Base-by-base conservation (phyloP, 2,113 vertebrate genomes). In the Promerops cafer region DNA sequence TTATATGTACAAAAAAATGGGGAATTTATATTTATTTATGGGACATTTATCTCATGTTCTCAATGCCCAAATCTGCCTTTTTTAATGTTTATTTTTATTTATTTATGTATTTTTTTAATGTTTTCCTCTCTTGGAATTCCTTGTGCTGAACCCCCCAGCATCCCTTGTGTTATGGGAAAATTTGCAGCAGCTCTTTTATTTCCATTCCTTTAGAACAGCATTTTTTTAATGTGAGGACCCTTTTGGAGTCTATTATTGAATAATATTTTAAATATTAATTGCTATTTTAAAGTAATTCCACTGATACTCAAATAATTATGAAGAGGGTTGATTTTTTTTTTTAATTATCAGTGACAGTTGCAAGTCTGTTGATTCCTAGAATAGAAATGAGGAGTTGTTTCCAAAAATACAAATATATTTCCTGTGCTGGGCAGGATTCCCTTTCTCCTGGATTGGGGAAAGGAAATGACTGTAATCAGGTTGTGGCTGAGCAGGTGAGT, bases 391-490 rank as follows among this genome's bases (percentile, higher is more conserved):
- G 69, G 35, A 1, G 0, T 60, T 60, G 50, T 60, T 60, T 89
- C 94, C 81, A 89, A 84, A 91, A 96, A 87, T 61, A 77, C 53
- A 64, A 69, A 37, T 69, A 0, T 13, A 60, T 96, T 96, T 95
- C 92, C 95, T 93, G 87, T 76, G 63, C 64, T 70, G 63, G 92
- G 72, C 92, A 91, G 92, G 84, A 74, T 95, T 93, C 90, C 90
- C 90, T 91, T 60, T 79, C 31, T 89, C 39, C 1, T 13, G 8
- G 14, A 4, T 6, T 65, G 88, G 75, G 65, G 42, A 49, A 64
- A 89, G 22, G 39, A 74, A 40, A 74, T 61, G 4, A 63, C 74
- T 90, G 85, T 64, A 24, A 78, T 68, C 87, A 90, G 68, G 49
- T 39, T 49, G 83, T 47, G 93, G 11, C 50, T 42, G 78, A 88